Evolutionary conservation across 2,113 vertebrate species (phyloP).

Genomic region (Alligator sinensis): DNA sequence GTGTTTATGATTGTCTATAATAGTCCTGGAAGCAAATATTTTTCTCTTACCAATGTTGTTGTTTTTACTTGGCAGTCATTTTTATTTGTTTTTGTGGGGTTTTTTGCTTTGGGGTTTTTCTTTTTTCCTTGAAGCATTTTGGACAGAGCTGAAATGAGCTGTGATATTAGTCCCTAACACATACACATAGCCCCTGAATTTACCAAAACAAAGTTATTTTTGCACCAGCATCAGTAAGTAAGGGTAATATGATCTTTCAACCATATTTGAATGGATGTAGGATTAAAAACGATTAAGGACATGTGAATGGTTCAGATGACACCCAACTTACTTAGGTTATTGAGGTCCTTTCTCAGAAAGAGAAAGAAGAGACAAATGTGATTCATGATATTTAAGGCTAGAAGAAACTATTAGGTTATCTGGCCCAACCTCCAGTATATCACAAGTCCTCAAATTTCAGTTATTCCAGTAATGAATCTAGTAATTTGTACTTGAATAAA

Average conservation of each 20-base stretch:
- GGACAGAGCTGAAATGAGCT: conserved; percentile 27
- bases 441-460: too few relatives aligned
- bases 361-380: not conserved
- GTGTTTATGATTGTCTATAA: not conserved
- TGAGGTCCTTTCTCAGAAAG: too few relatives aligned
- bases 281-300: too few relatives aligned
- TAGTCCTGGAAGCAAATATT: conserved; percentile 53
- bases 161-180: conserved; percentile 39
- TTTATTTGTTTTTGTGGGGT: not conserved
- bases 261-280: too few relatives aligned
- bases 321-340: too few relatives aligned
- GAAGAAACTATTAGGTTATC: not conserved
- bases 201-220: conserved; percentile 65
- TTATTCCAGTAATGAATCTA: too few relatives aligned
- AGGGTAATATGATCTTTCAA: too few relatives aligned
- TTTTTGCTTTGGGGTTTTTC: conserved; percentile 38
- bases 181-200: not conserved
- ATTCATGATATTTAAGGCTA: not conserved
- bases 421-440: too few relatives aligned
- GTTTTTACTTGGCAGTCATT: conserved; percentile 1
- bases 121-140: conserved; percentile 29
- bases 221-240: conserved; percentile 27
- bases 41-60: conserved; percentile 15
- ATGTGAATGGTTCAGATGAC: too few relatives aligned
- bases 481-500: too few relatives aligned